Evolutionary conservation across 2,888 invertebrate species (phyloP), one percentile per base, ranked within the genome.

Genomic region (Blomia tropicalis): DNA sequence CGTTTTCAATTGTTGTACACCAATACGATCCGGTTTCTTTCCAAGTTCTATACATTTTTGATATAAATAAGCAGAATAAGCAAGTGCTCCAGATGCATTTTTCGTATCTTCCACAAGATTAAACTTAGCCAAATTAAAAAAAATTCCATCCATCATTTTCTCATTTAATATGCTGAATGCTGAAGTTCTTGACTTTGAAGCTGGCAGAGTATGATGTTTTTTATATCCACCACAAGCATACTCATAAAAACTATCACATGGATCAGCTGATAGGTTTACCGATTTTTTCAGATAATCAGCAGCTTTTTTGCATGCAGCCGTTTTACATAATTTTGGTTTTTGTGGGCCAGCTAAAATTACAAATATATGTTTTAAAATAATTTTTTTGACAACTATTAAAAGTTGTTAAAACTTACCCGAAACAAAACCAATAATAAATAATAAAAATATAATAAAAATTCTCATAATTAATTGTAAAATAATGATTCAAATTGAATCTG

Each of bases 201-300:
- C 44, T 11, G 63, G 63, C 17, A 63, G 59, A 19, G 32, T 47
- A 51, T 63, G 63, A n/a, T 58, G 25, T 22, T 58, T 32, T 19
- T 14, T 23, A 43, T 44, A 63, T 31, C 63, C 63, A 19, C 63
- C 63, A 23, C 63, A 63, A 7, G 59, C 44, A 23, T 59, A 63
- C 27, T 36, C 51, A 51, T 63, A 58, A 31, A 63, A 63, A 36
- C 59, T 59, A 23, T 58, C 58, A 43, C 63, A 63, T 14, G 63
- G 63, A n/a, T 63, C 32, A 2, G 44, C 27, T 1, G 58, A 30
- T 4, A 1, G 11, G 31, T 63, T 59, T 4, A 63, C 1, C 25
- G 43, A n/a, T 7, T 23, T 27, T 19, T 17, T 23, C 17, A 63
- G 60, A 7, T 44, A 17, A 19, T 63, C n/a, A 14, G 59, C 63